Evolutionary conservation across 2,113 vertebrate species (phyloP).

Genomic region (Etia nguti): DNA sequence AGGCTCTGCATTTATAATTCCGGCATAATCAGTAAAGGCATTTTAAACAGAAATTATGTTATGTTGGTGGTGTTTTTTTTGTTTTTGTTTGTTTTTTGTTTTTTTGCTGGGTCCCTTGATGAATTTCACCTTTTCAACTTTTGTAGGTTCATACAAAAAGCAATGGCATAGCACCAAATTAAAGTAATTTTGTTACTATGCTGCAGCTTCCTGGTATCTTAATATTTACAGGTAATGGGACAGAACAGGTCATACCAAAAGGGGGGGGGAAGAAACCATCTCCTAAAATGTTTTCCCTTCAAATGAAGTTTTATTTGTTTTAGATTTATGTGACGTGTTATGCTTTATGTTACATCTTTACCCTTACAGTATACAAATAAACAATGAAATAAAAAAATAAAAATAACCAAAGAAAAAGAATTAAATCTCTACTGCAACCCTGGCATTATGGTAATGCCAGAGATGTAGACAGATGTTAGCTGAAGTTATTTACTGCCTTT

Average conservation of each 20-base stretch:
- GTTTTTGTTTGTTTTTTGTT: rapidly evolving
- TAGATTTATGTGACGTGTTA: background rate
- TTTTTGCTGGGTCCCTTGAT: background rate
- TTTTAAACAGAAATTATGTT: background rate
- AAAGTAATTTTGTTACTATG: background rate
- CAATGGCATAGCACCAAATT: background rate
- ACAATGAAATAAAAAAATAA: background rate
- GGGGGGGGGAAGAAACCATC: background rate
- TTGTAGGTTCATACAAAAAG: background rate
- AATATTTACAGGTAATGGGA: background rate
- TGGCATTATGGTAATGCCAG: background rate
- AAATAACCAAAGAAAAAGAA: background rate
- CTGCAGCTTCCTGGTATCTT: background rate
- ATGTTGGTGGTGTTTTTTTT: background rate
- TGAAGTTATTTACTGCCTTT: background rate
- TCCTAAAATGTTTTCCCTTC: background rate
- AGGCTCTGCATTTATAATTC: slow-evolving; percentile 4
- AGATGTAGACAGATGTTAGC: background rate
- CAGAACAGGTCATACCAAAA: background rate
- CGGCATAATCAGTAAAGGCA: background rate
- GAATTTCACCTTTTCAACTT: background rate
- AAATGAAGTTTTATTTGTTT: background rate
- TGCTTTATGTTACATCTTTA: background rate
- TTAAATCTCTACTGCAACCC: background rate
- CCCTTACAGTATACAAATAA: background rate